Percentiles rank a stretch among this genome's conserved stretches.
phyloP scores from a whole-genome alignment of 2,888 invertebrate species.

The Drosophila tanythrix region DNA sequence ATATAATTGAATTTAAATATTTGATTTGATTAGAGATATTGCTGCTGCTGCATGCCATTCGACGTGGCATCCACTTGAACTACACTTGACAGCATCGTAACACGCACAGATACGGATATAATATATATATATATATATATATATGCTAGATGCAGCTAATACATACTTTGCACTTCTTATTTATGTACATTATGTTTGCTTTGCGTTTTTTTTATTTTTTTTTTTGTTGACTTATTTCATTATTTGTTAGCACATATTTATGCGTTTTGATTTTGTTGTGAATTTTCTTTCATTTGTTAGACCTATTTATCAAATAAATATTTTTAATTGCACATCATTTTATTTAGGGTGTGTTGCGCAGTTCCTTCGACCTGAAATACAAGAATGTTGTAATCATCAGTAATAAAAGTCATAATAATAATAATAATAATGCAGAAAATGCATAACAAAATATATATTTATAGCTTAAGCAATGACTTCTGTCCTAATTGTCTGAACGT shows the following conservation, averaged over 20 bases:
- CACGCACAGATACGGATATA: constrained; percentile 34
- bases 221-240: constrained; percentile 9
- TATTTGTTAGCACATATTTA: constrained; percentile 34
- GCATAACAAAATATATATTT: background rate
- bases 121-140: constrained; percentile 9
- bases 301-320: constrained; percentile 6
- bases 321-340: constrained; percentile 27
- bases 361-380: constrained; percentile 34
- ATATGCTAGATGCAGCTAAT: constrained; percentile 16
- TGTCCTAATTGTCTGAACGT: background rate
- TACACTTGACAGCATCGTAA: constrained; percentile 53
- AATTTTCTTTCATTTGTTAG: constrained; percentile 8
- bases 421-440: background rate
- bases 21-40: constrained; percentile 47
- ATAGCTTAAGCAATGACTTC: background rate
- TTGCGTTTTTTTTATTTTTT: constrained; percentile 5
- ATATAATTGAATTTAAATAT: constrained; percentile 22
- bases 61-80: constrained; percentile 29
- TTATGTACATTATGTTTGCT: constrained; percentile 17
- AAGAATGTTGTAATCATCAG: constrained; percentile 10
- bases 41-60: constrained; percentile 27
- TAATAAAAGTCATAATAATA: background rate
- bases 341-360: constrained; percentile 3
- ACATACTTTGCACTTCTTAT: constrained; percentile 43
- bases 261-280: constrained; percentile 16